These are phyloP conservation scores for Apogon hyalosoma DNA, from an alignment of 2,797 vertebrate species.

Conservation along the genomic window DNA sequence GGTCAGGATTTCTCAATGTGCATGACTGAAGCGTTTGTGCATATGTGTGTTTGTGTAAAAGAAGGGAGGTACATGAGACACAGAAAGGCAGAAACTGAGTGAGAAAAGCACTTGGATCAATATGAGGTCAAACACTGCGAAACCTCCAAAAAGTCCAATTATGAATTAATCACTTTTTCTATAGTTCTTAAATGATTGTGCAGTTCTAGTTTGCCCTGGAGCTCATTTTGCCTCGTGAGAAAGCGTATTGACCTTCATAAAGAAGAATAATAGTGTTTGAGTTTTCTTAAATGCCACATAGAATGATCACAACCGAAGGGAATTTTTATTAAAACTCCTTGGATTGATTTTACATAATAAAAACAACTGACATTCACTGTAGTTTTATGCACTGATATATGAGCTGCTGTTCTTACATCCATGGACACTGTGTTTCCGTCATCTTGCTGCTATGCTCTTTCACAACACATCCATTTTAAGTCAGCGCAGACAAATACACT, in stretches of 20 bases:
- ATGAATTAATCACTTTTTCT: too few species aligned
- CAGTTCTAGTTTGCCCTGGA: not conserved
- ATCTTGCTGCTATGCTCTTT: constrained; percentile 19
- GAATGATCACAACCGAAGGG: constrained; percentile 46
- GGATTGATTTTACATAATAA: constrained; percentile 61
- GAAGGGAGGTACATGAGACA: not conserved
- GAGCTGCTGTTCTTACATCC: constrained; percentile 28
- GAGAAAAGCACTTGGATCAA: not conserved
- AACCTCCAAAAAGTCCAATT: too few species aligned
- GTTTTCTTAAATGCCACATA: constrained; percentile 44
- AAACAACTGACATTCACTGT: constrained; percentile 31
- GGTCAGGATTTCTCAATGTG: constrained; percentile 64
- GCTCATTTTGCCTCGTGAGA: constrained; percentile 63
- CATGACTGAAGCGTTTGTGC: constrained; percentile 57
- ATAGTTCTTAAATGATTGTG: too few species aligned
- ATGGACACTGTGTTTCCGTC: constrained; percentile 11
- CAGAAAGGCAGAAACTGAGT: not conserved
- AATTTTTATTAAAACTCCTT: constrained; percentile 41
- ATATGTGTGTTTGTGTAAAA: not conserved
- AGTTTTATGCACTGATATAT: constrained; percentile 33
- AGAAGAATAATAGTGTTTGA: constrained; percentile 52
- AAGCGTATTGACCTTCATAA: constrained; percentile 63
- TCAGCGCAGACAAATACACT: constrained; percentile 20
- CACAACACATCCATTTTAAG: constrained; percentile 20
- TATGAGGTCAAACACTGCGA: too few species aligned